These are phyloP conservation scores for Eupristina koningsbergeri DNA, from an alignment of 1,140 invertebrate genomes.

Conservation along the genomic window DNA sequence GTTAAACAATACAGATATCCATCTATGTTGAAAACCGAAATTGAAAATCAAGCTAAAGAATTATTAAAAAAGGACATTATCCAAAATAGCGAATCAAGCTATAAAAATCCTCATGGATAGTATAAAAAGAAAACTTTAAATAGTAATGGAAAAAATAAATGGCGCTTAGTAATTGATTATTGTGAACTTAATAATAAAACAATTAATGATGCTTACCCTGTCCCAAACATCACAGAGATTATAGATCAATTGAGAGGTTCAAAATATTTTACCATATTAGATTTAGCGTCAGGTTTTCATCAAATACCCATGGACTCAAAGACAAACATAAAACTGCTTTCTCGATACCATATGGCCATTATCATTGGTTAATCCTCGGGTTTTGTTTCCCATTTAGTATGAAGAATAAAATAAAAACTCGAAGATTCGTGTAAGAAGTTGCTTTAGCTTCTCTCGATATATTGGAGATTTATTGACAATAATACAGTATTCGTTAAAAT, in stretches of 20 bases:
- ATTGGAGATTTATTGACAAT: too few species aligned
- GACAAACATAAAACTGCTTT: background rate
- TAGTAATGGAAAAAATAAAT: background rate
- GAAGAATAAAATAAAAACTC: too few species aligned
- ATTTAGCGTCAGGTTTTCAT: too few species aligned
- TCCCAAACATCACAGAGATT: too few species aligned
- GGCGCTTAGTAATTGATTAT: conserved; percentile 29
- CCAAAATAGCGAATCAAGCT: background rate
- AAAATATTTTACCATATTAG: too few species aligned
- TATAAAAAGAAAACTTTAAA: conserved; percentile 1
- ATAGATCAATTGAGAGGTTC: conserved; percentile 14
- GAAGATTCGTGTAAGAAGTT: too few species aligned
- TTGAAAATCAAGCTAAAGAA: background rate
- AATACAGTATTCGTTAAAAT: too few species aligned
- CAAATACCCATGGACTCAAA: background rate
- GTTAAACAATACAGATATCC: background rate
- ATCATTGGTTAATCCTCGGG: too few species aligned
- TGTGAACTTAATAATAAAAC: too few species aligned
- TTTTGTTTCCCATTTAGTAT: too few species aligned
- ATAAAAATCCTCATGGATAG: background rate
- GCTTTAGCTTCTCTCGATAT: too few species aligned
- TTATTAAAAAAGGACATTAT: background rate
- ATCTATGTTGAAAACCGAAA: background rate
- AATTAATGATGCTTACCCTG: too few species aligned
- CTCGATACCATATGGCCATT: background rate